These are phyloP conservation scores for Saccopteryx leptura DNA, from an alignment of 2,113 vertebrate species.

Conservation along the genomic window DNA sequence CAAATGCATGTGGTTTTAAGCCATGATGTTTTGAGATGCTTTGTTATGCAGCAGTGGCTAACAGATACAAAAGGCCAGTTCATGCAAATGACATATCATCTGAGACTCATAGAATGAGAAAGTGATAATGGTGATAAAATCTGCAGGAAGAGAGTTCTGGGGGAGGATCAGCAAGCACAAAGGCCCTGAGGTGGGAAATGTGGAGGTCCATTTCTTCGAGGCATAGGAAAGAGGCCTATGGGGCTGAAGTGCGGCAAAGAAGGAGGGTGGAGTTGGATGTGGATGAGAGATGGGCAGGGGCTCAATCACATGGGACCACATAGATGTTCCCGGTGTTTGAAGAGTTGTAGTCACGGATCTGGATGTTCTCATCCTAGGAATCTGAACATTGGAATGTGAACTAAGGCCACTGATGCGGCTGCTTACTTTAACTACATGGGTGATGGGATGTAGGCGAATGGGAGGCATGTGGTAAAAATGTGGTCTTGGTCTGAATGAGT, in stretches of 20 bases:
- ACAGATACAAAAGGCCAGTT: not conserved
- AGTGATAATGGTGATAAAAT: not conserved
- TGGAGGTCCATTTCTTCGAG: not conserved
- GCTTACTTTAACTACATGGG: not conserved
- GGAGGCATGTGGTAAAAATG: fast-evolving
- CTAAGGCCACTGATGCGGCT: fast-evolving
- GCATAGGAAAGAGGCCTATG: not conserved
- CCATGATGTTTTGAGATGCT: not conserved
- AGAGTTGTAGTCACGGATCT: fast-evolving
- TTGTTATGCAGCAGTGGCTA: not conserved
- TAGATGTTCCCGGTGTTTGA: not conserved
- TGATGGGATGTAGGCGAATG: not conserved
- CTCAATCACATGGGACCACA: not conserved
- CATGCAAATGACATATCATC: not conserved
- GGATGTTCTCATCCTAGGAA: not conserved
- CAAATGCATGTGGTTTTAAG: not conserved
- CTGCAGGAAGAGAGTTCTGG: not conserved
- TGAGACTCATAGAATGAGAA: not conserved
- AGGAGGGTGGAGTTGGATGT: not conserved
- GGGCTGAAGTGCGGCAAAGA: not conserved
- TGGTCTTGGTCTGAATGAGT: not conserved
- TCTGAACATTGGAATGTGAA: not conserved
- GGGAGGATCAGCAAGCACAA: not conserved
- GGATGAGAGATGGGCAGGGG: not conserved
- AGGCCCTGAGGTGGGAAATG: not conserved